Evolutionary conservation across 2,888 invertebrate genomes (phyloP).

Genomic region (Acrobasis consociella): DNA sequence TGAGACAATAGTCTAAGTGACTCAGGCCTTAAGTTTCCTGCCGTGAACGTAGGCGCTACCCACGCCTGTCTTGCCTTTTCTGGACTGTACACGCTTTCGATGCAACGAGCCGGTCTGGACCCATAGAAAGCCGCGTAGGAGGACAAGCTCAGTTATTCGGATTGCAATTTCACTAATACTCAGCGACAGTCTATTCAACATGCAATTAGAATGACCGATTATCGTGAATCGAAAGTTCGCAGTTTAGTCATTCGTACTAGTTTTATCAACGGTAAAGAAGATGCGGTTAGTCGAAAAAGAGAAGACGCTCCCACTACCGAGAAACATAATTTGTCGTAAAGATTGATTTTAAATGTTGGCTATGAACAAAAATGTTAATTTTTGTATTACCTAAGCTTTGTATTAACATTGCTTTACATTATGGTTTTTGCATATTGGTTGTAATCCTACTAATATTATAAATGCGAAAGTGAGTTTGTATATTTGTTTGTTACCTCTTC

Average conservation of each 20-base stretch:
- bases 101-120: conserved; percentile 38
- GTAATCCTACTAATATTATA: too few relatives aligned
- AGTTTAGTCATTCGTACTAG: conserved; percentile 19
- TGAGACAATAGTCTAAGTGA: not conserved
- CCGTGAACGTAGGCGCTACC: conserved; percentile 37
- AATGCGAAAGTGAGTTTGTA: too few relatives aligned
- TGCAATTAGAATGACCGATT: conserved; percentile 28
- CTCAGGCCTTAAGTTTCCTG: conserved; percentile 33
- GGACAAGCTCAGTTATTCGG: conserved; percentile 47
- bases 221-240: conserved; percentile 13
- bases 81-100: conserved; percentile 62
- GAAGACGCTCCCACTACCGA: not conserved
- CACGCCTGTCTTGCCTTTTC: conserved; percentile 52
- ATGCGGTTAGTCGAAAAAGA: not conserved
- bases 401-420: too few relatives aligned
- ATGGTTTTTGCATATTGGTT: too few relatives aligned
- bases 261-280: conserved; percentile 15
- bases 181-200: conserved; percentile 16
- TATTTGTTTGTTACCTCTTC: too few relatives aligned
- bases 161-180: conserved; percentile 34
- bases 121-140: conserved; percentile 67
- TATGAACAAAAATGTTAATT: too few relatives aligned
- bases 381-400: too few relatives aligned
- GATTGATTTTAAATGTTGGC: too few relatives aligned
- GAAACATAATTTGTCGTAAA: too few relatives aligned